Percentiles rank a stretch among this genome's conserved stretches.
These are phyloP conservation scores for Petrocephalus zakoni DNA, from an alignment of 2,113 vertebrate genomes.

Conservation along the genomic window DNA sequence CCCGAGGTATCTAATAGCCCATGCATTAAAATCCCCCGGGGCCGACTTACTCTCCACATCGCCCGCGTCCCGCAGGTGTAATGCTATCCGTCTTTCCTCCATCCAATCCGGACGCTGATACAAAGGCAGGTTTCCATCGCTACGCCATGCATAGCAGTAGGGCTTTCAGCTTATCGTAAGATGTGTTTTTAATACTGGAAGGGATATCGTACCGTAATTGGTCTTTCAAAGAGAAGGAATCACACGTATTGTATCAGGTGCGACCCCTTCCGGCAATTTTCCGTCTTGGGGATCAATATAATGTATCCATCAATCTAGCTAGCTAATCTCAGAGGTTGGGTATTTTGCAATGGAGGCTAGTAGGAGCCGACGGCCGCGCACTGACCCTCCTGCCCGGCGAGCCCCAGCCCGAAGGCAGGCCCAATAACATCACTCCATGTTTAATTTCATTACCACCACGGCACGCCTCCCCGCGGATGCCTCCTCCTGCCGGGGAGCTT, in stretches of 20 bases:
- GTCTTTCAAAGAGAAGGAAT: background rate
- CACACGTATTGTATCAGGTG: background rate
- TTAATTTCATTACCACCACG: conserved; percentile 23
- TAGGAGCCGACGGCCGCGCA: background rate
- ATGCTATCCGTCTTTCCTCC: background rate
- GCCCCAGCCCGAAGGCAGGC: background rate
- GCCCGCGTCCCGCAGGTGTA: background rate
- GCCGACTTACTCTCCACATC: background rate
- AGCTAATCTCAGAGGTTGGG: background rate
- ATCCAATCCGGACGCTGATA: background rate
- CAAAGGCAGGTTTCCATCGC: background rate
- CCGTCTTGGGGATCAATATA: background rate
- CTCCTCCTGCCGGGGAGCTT: conserved; percentile 10
- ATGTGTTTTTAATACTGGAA: background rate
- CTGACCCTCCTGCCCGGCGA: conserved; percentile 7
- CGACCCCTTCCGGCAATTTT: background rate
- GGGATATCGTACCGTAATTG: background rate
- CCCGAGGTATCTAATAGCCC: background rate
- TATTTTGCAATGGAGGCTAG: background rate
- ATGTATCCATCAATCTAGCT: background rate
- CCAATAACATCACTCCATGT: conserved; percentile 27
- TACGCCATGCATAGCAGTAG: background rate
- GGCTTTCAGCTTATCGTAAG: background rate
- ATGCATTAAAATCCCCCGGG: background rate
- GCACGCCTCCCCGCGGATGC: conserved; percentile 4